phyloP scores from a whole-genome alignment of 2,888 invertebrate species.

The Plemyria rubiginata region DNA sequence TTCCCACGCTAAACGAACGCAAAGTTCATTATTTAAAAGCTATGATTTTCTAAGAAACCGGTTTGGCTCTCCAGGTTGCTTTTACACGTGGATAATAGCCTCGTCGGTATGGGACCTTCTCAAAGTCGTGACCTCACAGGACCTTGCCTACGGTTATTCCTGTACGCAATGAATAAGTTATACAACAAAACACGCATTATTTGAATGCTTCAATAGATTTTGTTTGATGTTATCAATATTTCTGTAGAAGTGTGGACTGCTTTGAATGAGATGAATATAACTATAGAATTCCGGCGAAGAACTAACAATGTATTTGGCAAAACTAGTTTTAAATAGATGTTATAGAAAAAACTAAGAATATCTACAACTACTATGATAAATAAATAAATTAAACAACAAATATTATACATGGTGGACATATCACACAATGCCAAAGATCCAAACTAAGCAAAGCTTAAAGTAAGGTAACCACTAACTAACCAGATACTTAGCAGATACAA shows the following conservation, averaged over 20 bases:
- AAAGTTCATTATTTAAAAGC: constrained; percentile 44
- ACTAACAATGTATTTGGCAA: too few relatives aligned
- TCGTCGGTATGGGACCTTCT: constrained; percentile 75
- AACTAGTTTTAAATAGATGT: too few relatives aligned
- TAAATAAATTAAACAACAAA: too few relatives aligned
- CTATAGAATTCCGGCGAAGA: neutral
- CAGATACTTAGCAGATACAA: too few relatives aligned
- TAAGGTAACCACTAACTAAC: neutral
- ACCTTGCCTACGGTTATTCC: constrained; percentile 69
- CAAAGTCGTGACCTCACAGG: constrained; percentile 78
- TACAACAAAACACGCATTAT: constrained; percentile 37
- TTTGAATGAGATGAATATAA: constrained; percentile 2
- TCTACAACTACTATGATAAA: too few relatives aligned
- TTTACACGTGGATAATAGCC: constrained; percentile 51
- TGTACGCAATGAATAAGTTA: constrained; percentile 44
- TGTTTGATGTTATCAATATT: constrained; percentile 28
- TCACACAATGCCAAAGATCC: neutral
- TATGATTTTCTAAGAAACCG: constrained; percentile 53
- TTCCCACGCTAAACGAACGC: constrained; percentile 34
- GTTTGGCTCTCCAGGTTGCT: constrained; percentile 51
- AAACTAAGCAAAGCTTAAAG: neutral
- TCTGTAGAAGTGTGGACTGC: constrained; percentile 10
- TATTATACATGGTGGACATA: neutral
- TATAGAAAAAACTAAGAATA: too few relatives aligned
- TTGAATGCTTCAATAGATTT: constrained; percentile 20